Evolutionary conservation across 2,113 vertebrate species (phyloP).

Genomic region (Alexandromys fortis): DNA sequence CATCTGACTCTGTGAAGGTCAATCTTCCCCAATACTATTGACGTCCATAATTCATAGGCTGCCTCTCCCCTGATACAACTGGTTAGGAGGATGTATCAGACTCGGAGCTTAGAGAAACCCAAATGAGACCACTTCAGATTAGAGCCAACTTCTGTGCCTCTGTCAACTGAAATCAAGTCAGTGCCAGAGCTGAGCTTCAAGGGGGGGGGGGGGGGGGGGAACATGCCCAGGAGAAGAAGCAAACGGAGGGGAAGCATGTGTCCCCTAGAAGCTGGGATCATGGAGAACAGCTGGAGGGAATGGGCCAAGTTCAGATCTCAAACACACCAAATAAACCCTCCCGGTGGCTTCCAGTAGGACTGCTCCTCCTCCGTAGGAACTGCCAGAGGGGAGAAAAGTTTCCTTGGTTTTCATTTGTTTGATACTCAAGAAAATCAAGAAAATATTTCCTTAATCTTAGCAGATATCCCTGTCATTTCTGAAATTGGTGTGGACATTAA

Average conservation of each 20-base stretch:
- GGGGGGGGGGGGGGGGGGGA: no score
- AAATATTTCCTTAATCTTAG: neutral
- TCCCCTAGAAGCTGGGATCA: neutral
- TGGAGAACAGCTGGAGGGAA: neutral
- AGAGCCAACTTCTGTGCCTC: neutral
- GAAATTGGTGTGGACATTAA: neutral
- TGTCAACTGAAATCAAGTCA: neutral
- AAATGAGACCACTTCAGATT: constrained; percentile 18
- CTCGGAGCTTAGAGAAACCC: constrained; percentile 54
- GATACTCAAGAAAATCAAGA: neutral
- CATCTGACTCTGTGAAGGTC: constrained; percentile 69
- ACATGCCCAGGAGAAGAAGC: neutral
- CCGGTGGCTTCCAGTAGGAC: neutral
- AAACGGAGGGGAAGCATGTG: neutral
- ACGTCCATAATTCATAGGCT: constrained; percentile 67
- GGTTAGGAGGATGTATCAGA: constrained; percentile 54
- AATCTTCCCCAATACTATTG: constrained; percentile 66
- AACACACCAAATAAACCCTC: neutral
- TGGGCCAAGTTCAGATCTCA: neutral
- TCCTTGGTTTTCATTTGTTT: neutral
- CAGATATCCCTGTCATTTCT: neutral
- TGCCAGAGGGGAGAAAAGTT: neutral
- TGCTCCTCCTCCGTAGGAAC: neutral
- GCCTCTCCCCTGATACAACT: constrained; percentile 59
- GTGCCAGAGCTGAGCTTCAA: neutral